phyloP scores from a whole-genome alignment of 2,888 invertebrate genomes.

The Troilus luridus region DNA sequence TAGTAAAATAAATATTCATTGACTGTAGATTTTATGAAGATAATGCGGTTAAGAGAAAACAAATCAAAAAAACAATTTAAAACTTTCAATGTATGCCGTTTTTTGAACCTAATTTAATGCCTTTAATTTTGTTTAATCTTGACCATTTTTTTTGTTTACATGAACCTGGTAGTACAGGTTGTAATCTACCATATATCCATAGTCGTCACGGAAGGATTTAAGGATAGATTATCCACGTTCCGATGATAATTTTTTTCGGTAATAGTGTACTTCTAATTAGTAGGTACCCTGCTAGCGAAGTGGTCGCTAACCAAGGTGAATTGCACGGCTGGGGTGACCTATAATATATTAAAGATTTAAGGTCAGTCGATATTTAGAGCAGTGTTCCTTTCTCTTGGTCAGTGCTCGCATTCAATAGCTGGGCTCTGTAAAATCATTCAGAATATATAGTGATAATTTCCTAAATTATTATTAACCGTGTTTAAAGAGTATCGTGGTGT shows the following conservation, averaged over 20 bases:
- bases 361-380: conserved; percentile 24
- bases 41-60: too few species aligned
- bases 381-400: conserved; percentile 28
- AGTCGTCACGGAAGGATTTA: neutral
- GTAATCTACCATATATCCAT: neutral
- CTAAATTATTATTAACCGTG: too few species aligned
- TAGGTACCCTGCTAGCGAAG: neutral
- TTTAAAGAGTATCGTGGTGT: too few species aligned
- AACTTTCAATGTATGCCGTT: too few species aligned
- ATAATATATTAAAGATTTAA: conserved; percentile 6
- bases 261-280: conserved; percentile 23
- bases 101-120: too few species aligned
- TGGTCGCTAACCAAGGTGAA: conserved; percentile 19
- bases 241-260: neutral
- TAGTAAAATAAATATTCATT: too few species aligned
- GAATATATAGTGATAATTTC: too few species aligned
- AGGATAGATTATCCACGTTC: neutral
- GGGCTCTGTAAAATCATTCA: too few species aligned
- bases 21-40: too few species aligned
- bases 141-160: neutral
- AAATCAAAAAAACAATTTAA: too few species aligned
- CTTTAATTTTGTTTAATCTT: too few species aligned
- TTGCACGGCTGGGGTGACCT: neutral
- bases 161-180: neutral
- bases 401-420: neutral